Conservation (phyloP, 1,140 invertebrate genomes). For the Drosophila seguyi region DNA sequence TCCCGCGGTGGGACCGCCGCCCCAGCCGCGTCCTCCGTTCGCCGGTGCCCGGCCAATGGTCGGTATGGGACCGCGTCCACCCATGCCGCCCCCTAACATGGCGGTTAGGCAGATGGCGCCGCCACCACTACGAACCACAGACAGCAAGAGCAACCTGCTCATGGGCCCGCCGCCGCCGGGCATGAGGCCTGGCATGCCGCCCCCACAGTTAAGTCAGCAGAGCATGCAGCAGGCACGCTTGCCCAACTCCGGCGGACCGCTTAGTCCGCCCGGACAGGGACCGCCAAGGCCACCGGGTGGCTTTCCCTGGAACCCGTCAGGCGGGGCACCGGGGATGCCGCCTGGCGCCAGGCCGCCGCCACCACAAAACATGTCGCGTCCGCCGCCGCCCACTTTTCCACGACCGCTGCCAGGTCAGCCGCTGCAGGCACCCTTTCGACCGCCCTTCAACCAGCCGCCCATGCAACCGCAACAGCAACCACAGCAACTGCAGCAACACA, state of each 20-base stretch:
- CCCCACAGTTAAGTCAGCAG: slow-evolving; percentile 49
- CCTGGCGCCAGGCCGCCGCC: slow-evolving; percentile 59
- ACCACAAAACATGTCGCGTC: slow-evolving; percentile 69
- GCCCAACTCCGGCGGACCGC: slow-evolving; percentile 60
- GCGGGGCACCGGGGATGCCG: slow-evolving; percentile 61
- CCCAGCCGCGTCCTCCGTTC: slow-evolving; percentile 73
- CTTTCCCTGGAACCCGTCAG: slow-evolving; percentile 69
- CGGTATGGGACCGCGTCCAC: slow-evolving; percentile 67
- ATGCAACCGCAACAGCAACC: slow-evolving; percentile 78
- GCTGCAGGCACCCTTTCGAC: slow-evolving; percentile 62
- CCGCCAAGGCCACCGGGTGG: slow-evolving; percentile 69
- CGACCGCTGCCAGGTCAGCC: slow-evolving; percentile 70
- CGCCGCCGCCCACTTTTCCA: slow-evolving; percentile 67
- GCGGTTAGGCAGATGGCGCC: slow-evolving; percentile 53
- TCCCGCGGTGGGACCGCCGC: slow-evolving; percentile 62
- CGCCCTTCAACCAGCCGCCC: slow-evolving; percentile 88
- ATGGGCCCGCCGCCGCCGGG: slow-evolving; percentile 62
- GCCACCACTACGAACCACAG: slow-evolving; percentile 71
- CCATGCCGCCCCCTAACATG: slow-evolving; percentile 76
- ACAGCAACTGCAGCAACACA: slow-evolving; percentile 88
- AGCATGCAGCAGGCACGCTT: slow-evolving; percentile 64
- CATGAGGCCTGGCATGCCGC: slow-evolving; percentile 74
- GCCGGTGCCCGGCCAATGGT: slow-evolving; percentile 72
- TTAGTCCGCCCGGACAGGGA: slow-evolving; percentile 76
- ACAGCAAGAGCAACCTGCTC: slow-evolving; percentile 80